A percentile compares a stretch with the other conserved stretches of the same genome.
Conservation (phyloP, 1,140 invertebrate species). For the Formica selysi region DNA sequence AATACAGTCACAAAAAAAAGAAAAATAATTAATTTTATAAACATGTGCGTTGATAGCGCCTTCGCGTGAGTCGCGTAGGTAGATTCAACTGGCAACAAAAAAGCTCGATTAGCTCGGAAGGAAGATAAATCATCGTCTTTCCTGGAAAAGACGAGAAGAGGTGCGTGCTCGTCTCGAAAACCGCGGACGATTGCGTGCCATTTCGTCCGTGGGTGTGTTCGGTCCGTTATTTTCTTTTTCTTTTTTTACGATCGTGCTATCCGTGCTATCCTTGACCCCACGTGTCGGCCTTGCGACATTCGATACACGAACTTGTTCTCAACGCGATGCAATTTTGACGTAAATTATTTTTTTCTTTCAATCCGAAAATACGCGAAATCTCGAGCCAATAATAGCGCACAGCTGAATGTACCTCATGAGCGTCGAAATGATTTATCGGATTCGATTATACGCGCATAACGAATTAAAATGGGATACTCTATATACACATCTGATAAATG, state of each 20-base stretch:
- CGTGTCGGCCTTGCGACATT: slow-evolving; percentile 33
- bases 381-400: neutral
- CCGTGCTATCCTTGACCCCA: slow-evolving; percentile 46
- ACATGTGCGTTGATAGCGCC: neutral
- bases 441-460: neutral
- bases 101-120: neutral
- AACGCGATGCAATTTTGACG: neutral
- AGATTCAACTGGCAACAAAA: slow-evolving; percentile 10
- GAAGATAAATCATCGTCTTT: slow-evolving; percentile 43
- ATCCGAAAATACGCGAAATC: slow-evolving; percentile 16
- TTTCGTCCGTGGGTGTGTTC: slow-evolving; percentile 43
- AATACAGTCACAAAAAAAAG: neutral
- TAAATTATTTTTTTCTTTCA: neutral
- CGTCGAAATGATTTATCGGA: neutral
- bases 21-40: slow-evolving; percentile 19
- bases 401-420: no score
- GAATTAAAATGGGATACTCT: neutral
- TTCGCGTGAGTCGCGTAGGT: slow-evolving; percentile 44
- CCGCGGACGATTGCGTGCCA: slow-evolving; percentile 34
- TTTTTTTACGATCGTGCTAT: neutral
- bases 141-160: slow-evolving; percentile 3
- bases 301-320: neutral
- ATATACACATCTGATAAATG: slow-evolving; percentile 22
- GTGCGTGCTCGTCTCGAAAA: slow-evolving; percentile 29
- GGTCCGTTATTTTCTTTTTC: slow-evolving; percentile 14